Conservation (phyloP, 2,797 vertebrate genomes). For the Smutsia temminckii region DNA sequence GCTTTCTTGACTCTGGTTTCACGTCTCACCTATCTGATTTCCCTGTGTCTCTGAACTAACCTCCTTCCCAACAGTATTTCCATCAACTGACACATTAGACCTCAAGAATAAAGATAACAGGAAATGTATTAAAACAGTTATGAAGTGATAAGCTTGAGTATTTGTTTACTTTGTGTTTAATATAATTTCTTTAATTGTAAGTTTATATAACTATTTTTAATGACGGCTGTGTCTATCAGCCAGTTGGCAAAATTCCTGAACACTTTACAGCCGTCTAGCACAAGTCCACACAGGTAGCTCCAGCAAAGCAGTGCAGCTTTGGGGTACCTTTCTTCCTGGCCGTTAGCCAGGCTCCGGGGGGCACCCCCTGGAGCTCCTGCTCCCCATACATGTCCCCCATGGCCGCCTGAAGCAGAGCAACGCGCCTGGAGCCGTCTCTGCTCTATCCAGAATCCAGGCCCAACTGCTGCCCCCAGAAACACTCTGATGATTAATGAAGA, state of each 20-base stretch:
- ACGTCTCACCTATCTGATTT: too few species aligned
- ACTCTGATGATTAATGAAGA: not conserved
- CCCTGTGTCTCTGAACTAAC: too few species aligned
- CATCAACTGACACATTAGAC: not conserved
- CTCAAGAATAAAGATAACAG: not conserved
- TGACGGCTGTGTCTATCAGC: not conserved
- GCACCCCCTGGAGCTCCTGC: not conserved
- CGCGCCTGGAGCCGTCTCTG: not conserved
- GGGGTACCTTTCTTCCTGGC: not conserved
- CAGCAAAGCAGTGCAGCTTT: not conserved
- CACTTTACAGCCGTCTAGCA: not conserved
- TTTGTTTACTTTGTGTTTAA: not conserved
- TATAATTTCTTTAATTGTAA: not conserved
- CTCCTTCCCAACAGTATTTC: not conserved
- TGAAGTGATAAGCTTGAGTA: not conserved
- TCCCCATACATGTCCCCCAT: not conserved
- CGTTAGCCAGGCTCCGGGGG: not conserved
- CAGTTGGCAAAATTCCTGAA: not conserved
- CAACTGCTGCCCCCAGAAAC: not conserved
- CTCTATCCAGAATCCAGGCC: not conserved
- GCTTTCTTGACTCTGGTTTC: too few species aligned
- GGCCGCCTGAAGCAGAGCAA: not conserved
- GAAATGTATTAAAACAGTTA: not conserved
- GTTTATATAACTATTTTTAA: not conserved
- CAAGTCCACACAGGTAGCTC: not conserved